phyloP scores from a whole-genome alignment of 2,113 vertebrate species.

The Platichthys stellatus region DNA sequence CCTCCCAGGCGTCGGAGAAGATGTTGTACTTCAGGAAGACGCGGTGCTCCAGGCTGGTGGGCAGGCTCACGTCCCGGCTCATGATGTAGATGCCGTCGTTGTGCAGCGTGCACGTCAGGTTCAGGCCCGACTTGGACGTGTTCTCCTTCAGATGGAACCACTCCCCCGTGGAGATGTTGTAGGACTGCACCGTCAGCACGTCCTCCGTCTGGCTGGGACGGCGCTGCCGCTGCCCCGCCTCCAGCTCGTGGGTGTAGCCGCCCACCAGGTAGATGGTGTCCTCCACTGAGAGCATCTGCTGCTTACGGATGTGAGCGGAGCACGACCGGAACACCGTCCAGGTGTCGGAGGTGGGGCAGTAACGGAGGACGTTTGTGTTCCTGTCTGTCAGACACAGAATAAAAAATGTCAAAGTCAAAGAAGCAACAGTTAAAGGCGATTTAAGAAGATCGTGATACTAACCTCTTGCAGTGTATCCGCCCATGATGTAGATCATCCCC shows the following conservation, averaged over 20 bases:
- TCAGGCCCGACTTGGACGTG: conserved; percentile 93
- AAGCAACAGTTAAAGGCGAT: too few species aligned
- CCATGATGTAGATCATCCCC: conserved; percentile 94
- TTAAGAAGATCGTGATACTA: conserved; percentile 11
- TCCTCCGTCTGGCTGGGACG: conserved; percentile 88
- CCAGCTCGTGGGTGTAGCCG: conserved; percentile 90
- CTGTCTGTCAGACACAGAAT: conserved; percentile 81
- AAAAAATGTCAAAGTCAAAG: not conserved
- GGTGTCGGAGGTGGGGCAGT: conserved; percentile 88
- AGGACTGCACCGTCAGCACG: conserved; percentile 91
- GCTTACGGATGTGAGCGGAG: conserved; percentile 91
- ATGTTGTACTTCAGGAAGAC: conserved; percentile 96
- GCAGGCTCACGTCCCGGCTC: conserved; percentile 89
- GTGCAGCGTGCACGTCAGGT: conserved; percentile 93
- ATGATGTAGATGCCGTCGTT: conserved; percentile 96
- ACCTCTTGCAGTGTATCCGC: conserved; percentile 95
- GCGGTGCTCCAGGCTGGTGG: conserved; percentile 89
- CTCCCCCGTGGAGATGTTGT: conserved; percentile 87
- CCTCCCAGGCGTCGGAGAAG: conserved; percentile 90
- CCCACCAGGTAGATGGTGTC: conserved; percentile 96
- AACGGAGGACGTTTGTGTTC: conserved; percentile 91
- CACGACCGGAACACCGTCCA: conserved; percentile 90
- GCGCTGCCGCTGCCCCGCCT: conserved; percentile 77
- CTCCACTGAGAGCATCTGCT: conserved; percentile 97
- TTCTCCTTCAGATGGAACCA: conserved; percentile 94